Conservation (phyloP, 2,888 invertebrate genomes). For the Aelia acuminata region DNA sequence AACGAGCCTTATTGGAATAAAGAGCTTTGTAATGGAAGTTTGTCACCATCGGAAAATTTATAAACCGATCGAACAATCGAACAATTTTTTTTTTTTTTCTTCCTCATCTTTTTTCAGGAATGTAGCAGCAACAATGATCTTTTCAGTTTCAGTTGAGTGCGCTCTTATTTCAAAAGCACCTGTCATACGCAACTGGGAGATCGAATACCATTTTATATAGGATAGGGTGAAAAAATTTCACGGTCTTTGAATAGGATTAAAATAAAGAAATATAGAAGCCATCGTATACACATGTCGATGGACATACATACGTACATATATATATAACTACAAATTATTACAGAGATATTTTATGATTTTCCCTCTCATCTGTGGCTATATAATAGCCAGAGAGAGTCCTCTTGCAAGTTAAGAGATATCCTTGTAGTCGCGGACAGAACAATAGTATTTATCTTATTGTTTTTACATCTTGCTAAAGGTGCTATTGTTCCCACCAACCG, state of each 20-base stretch:
- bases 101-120: neutral
- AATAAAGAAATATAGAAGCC: neutral
- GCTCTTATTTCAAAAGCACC: neutral
- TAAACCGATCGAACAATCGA: neutral
- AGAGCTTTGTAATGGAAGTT: neutral
- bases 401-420: neutral
- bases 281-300: neutral
- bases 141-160: neutral
- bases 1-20: neutral
- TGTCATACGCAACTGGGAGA: neutral
- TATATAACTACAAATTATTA: too few relatives aligned
- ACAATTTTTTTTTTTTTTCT: neutral
- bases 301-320: neutral
- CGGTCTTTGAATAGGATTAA: neutral
- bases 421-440: neutral
- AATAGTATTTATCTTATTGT: neutral
- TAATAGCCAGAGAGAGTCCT: neutral
- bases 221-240: neutral
- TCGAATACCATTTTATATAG: neutral
- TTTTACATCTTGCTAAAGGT: neutral
- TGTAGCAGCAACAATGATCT: neutral
- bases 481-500: neutral
- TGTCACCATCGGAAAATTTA: neutral
- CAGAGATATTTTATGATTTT: too few relatives aligned
- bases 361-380: too few relatives aligned